Conservation (phyloP, 1,140 invertebrate species). For the Pseudomyrmex pallidus region DNA sequence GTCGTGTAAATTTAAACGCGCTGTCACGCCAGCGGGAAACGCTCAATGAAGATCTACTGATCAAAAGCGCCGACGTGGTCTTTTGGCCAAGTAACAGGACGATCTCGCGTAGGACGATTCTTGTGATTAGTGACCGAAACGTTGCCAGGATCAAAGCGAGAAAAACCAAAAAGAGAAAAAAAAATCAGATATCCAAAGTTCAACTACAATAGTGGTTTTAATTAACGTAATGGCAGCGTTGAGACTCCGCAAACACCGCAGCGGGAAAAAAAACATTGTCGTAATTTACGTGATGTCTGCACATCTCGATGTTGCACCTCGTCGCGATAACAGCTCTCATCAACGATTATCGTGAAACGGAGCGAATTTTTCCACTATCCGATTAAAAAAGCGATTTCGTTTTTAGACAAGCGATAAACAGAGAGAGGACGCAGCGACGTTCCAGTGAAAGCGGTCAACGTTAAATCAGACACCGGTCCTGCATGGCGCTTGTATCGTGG, state of each 20-base stretch:
- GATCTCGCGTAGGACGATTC: constrained; percentile 1
- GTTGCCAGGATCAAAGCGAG: constrained; percentile 14
- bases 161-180: not conserved
- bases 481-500: not conserved
- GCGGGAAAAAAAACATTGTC: not conserved
- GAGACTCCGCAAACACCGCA: not conserved
- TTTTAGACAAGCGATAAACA: constrained; percentile 19
- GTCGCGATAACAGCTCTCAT: not conserved
- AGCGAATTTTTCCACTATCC: constrained; percentile 7
- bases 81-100: constrained; percentile 40
- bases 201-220: not conserved
- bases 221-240: constrained; percentile 43
- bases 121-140: constrained; percentile 25
- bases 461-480: constrained; percentile 27
- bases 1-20: constrained; percentile 59
- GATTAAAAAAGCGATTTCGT: constrained; percentile 48
- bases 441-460: constrained; percentile 43
- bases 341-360: not conserved
- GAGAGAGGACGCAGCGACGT: not conserved
- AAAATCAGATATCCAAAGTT: not conserved
- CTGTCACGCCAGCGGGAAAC: constrained; percentile 25
- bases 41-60: not conserved
- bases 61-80: not conserved
- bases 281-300: constrained; percentile 28
- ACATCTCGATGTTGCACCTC: constrained; percentile 2